phyloP scores from a whole-genome alignment of 2,888 invertebrate genomes.

The Drosophila bunnanda region DNA sequence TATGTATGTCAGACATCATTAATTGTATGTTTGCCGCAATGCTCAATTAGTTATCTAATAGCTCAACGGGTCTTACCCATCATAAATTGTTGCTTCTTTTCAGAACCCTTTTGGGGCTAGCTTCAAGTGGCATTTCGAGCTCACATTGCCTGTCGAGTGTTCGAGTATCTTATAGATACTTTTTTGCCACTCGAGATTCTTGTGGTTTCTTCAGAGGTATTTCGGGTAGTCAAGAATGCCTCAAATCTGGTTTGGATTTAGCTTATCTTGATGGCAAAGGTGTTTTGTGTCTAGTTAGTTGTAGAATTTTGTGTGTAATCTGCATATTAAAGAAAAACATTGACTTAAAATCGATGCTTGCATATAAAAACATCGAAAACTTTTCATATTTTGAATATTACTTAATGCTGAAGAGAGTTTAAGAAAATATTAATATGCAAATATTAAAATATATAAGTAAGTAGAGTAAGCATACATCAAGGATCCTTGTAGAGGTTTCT shows the following conservation, averaged over 20 bases:
- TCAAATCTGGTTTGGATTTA: conserved; percentile 13
- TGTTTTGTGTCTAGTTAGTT: background rate
- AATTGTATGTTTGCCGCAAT: conserved; percentile 59
- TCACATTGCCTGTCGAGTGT: conserved; percentile 60
- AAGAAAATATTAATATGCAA: background rate
- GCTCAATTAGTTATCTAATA: conserved; percentile 78
- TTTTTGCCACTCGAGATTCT: conserved; percentile 46
- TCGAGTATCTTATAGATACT: conserved; percentile 42
- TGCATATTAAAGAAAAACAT: background rate
- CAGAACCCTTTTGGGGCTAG: conserved; percentile 22
- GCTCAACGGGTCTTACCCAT: conserved; percentile 40
- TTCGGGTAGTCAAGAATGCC: background rate
- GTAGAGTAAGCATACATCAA: fast-evolving
- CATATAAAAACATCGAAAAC: background rate
- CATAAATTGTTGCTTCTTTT: conserved; percentile 3
- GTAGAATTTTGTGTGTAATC: background rate
- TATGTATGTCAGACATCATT: conserved; percentile 55
- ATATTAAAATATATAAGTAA: background rate
- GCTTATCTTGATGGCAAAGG: conserved; percentile 13
- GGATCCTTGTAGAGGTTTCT: background rate
- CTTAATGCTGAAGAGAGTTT: background rate
- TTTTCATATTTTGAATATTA: background rate
- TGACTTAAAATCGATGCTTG: background rate
- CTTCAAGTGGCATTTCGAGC: conserved; percentile 65
- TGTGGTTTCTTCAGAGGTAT: conserved; percentile 30